Base-by-base conservation (phyloP, 2,888 invertebrate genomes). In the Lottia gigantea region DNA sequence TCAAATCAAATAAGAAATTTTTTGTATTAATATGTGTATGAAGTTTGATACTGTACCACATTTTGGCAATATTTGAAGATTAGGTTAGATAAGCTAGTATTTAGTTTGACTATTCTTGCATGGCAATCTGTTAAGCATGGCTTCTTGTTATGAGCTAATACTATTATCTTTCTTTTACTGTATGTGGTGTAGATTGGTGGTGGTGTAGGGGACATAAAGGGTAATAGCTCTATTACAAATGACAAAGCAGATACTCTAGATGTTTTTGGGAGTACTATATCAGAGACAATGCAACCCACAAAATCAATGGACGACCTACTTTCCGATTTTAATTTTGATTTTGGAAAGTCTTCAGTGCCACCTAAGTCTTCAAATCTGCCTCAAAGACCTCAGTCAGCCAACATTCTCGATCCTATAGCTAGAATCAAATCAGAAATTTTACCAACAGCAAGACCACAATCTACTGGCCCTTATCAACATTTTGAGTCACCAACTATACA, bases 131-230 rank as follows among this genome's bases (percentile, higher is more conserved):
- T 40, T 40, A 40, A 40, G 40, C 40, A 40, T 40, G 40, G 40
- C 40, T 40, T 40, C 40, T 40, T 40, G 6, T 40, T 40, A 8
- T 40, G 2, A 40, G 40, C 40, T 40, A 40, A 40, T 40, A 40
- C 8, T 40, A 40, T 40, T 40, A 11, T 40, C 7, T 40, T 40
- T 40, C 40, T 40, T 40, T 40, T 40, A 40, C 11, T 55, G 23
- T 55, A 19, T 55, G 19, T 55, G 55, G 55, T 55, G 55, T 55
- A 55, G 55, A 19, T 23, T 55, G 55, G 19, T 55, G 55, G 8
- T 55, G 55, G 40, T 40, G 40, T 40, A 40, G 40, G 40, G 40
- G 7, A 40, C 40, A 40, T 11, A 40, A 40, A 8, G 40, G 40
- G 40, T 8, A 40, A 8, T 40, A 40, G 1, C 40, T 40, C 40